Conservation (phyloP, 1,140 invertebrate genomes). For the Leptinotarsa defecta region DNA sequence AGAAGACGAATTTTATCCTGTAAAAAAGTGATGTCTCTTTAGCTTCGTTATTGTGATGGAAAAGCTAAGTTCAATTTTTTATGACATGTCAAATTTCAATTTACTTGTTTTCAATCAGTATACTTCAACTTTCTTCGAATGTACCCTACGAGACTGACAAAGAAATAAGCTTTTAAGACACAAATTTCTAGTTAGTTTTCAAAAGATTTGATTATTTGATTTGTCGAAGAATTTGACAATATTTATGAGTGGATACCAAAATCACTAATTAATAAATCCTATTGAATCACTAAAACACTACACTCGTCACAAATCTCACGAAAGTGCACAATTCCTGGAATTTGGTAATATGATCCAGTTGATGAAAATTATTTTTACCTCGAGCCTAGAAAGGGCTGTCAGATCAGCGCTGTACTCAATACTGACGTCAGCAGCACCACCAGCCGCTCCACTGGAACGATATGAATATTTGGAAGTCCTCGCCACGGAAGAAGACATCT, state of each 20-base stretch:
- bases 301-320: slow-evolving; percentile 23
- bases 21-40: slow-evolving; percentile 56
- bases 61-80: too few relatives aligned
- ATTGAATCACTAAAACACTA: slow-evolving; percentile 22
- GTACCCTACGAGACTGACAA: too few relatives aligned
- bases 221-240: too few relatives aligned
- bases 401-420: slow-evolving; percentile 92
- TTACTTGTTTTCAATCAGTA: too few relatives aligned
- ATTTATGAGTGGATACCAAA: neutral
- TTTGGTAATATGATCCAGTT: slow-evolving; percentile 19
- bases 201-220: too few relatives aligned
- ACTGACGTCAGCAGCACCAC: slow-evolving; percentile 82
- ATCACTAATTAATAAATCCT: neutral
- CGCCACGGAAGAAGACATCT: slow-evolving; percentile 74
- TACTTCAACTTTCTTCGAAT: too few relatives aligned
- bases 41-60: too few relatives aligned
- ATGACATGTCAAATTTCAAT: too few relatives aligned
- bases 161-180: too few relatives aligned
- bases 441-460: slow-evolving; percentile 77
- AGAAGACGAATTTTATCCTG: slow-evolving; percentile 97
- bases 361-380: slow-evolving; percentile 67
- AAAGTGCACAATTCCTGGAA: slow-evolving; percentile 17
- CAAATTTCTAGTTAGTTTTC: too few relatives aligned
- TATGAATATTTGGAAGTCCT: slow-evolving; percentile 90
- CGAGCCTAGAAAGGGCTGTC: slow-evolving; percentile 87